Conservation (phyloP, 2,113 vertebrate species). For the Gymnocephalus cernua region DNA sequence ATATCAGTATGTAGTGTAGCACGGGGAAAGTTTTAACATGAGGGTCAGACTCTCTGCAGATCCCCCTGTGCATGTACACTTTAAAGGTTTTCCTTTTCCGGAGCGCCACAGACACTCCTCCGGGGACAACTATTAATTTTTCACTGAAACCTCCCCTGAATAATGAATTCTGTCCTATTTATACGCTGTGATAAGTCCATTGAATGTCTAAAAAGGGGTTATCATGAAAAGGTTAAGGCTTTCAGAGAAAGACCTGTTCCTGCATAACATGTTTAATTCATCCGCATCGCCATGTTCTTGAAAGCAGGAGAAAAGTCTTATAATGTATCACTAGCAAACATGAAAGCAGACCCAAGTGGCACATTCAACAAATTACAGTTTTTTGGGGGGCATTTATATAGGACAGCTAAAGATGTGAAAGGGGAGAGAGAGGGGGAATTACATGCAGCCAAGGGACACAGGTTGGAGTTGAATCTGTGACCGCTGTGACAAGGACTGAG, state of each 20-base stretch:
- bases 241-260: constrained; percentile 76
- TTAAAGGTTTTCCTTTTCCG: constrained; percentile 79
- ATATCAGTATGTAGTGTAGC: constrained; percentile 63
- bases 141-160: constrained; percentile 82
- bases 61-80: constrained; percentile 76
- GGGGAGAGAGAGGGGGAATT: too few species aligned
- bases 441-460: too few species aligned
- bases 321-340: constrained; percentile 73
- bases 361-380: constrained; percentile 77
- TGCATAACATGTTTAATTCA: constrained; percentile 82
- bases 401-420: too few species aligned
- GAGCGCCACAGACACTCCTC: constrained; percentile 74
- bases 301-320: constrained; percentile 69
- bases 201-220: constrained; percentile 81
- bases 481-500: too few species aligned
- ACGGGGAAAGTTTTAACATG: constrained; percentile 72
- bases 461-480: too few species aligned
- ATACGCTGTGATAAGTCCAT: constrained; percentile 80
- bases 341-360: constrained; percentile 71
- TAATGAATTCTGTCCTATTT: constrained; percentile 84
- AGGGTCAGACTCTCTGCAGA: constrained; percentile 64
- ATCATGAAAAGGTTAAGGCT: constrained; percentile 78
- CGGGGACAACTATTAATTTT: constrained; percentile 82
- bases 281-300: constrained; percentile 67
- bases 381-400: not conserved